Evolutionary conservation across 2,113 vertebrate genomes (phyloP).

Genomic region (Dromaius novaehollandiae): DNA sequence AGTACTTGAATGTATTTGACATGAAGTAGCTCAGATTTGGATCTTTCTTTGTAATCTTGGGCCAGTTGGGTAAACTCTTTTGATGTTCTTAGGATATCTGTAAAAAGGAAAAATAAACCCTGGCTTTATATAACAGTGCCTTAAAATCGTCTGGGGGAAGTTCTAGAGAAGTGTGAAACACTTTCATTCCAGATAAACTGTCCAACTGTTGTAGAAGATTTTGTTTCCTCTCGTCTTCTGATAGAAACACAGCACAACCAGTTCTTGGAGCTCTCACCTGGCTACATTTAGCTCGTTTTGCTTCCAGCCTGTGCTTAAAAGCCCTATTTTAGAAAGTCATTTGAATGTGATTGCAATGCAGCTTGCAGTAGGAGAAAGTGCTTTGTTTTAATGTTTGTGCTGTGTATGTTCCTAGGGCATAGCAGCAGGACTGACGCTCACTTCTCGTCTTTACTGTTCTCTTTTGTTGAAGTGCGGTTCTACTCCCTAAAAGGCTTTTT

Average conservation of each 20-base stretch:
- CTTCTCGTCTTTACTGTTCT: not conserved
- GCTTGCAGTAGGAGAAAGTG: not conserved
- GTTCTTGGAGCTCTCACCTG: not conserved
- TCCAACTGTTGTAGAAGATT: not conserved
- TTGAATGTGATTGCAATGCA: not conserved
- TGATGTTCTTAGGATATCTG: not conserved
- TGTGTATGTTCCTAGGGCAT: not conserved
- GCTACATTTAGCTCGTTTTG: not conserved
- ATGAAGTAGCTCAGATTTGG: not conserved
- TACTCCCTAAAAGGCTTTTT: not conserved
- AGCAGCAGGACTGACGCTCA: not conserved
- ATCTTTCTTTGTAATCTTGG: not conserved
- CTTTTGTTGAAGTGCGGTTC: not conserved
- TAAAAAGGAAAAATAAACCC: not conserved
- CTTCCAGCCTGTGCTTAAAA: not conserved
- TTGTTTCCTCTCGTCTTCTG: not conserved
- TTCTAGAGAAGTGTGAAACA: not conserved
- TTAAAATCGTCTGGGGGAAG: not conserved
- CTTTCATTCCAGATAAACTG: not conserved
- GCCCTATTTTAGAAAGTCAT: not conserved
- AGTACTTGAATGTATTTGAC: not conserved
- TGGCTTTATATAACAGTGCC: not conserved
- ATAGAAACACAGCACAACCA: not conserved
- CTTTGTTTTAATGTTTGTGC: not conserved
- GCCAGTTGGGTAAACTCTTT: not conserved